Conservation (phyloP, 2,888 invertebrate genomes). For the Chydorus sphaericus region DNA sequence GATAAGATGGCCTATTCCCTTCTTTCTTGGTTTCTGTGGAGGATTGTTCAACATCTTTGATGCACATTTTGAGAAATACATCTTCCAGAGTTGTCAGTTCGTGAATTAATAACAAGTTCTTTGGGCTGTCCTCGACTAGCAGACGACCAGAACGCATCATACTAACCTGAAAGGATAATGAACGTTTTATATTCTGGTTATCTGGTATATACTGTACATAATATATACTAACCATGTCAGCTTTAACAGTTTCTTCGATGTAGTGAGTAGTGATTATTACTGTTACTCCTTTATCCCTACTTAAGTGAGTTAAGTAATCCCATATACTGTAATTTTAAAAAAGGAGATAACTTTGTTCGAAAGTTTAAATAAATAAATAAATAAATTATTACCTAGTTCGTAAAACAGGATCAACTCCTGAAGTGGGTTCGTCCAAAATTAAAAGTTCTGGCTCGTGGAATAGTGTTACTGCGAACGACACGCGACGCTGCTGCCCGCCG, state of each 20-base stretch:
- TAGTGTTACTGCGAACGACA: constrained; percentile 79
- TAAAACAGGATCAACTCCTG: constrained; percentile 79
- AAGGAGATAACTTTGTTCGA: background rate
- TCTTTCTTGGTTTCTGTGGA: too few relatives aligned
- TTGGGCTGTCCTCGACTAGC: constrained; percentile 79
- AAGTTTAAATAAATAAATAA: background rate
- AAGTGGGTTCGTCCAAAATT: constrained; percentile 84
- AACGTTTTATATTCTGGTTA: background rate
- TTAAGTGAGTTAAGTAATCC: constrained; percentile 28
- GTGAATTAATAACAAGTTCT: constrained; percentile 60
- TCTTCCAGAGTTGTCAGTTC: constrained; percentile 73
- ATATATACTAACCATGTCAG: constrained; percentile 23
- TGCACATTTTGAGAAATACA: constrained; percentile 69
- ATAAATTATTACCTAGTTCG: constrained; percentile 71
- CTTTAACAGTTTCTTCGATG: constrained; percentile 29
- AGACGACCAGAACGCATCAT: constrained; percentile 83
- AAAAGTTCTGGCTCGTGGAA: constrained; percentile 84
- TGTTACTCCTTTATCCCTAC: constrained; percentile 25
- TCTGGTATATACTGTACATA: background rate
- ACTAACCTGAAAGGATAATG: constrained; percentile 51
- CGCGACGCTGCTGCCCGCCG: constrained; percentile 79
- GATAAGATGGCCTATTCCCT: too few relatives aligned
- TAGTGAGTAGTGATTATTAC: constrained; percentile 34
- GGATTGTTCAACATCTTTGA: too few relatives aligned
- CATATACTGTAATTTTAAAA: constrained; percentile 28